Evolutionary conservation across 2,113 vertebrate species (phyloP).

Genomic region (Petaurus breviceps): DNA sequence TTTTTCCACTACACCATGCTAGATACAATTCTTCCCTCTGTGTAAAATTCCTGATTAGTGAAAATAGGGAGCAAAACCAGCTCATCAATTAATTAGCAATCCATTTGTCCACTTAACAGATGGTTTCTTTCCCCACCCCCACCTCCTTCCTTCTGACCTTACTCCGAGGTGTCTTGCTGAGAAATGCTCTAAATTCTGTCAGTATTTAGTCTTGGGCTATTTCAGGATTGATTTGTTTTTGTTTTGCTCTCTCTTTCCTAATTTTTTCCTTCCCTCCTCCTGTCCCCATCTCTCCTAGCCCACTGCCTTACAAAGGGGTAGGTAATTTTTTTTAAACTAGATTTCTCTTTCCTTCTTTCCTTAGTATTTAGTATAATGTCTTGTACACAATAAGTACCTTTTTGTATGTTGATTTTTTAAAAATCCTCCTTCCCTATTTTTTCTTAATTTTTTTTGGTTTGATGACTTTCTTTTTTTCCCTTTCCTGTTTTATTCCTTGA

Average conservation of each 20-base stretch:
- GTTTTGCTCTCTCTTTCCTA: not conserved
- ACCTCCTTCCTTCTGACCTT: not conserved
- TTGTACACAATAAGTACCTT: not conserved
- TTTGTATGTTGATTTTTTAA: not conserved
- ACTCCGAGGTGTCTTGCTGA: not conserved
- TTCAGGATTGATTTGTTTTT: not conserved
- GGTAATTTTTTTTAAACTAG: not conserved
- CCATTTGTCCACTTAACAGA: not conserved
- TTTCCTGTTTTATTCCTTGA: not conserved
- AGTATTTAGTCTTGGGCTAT: not conserved
- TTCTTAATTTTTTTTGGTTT: not conserved
- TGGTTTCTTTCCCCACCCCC: not conserved
- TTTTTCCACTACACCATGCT: not conserved
- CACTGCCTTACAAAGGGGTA: not conserved
- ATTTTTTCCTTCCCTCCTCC: not conserved
- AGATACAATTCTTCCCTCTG: not conserved
- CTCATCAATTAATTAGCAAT: not conserved
- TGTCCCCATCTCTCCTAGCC: not conserved
- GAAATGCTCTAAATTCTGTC: not conserved
- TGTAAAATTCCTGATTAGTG: not conserved
- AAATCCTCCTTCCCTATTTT: not conserved
- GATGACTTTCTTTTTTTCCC: not conserved
- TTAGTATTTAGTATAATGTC: not conserved
- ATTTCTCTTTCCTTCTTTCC: not conserved
- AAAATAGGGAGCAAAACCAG: not conserved